Evolutionary conservation across 2,888 invertebrate species (phyloP).

Genomic region (Fragum sueziense): DNA sequence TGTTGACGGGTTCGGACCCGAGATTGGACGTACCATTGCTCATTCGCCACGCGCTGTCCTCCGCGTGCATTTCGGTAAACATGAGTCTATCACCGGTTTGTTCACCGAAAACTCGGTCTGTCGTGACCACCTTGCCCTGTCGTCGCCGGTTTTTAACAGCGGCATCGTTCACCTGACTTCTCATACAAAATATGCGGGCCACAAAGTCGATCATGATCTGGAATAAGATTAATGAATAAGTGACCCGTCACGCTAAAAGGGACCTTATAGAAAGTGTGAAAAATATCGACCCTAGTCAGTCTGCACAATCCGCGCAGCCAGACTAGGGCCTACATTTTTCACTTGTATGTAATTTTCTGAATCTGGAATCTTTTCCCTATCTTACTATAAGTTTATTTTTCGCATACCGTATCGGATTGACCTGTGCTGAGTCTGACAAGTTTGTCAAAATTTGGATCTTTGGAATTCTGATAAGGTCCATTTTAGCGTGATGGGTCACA

Average conservation of each 20-base stretch:
- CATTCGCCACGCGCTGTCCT: constrained; percentile 58
- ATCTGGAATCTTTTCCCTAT: no score
- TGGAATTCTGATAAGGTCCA: no score
- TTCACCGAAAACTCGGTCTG: constrained; percentile 63
- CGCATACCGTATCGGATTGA: no score
- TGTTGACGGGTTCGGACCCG: constrained; percentile 4
- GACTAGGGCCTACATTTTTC: no score
- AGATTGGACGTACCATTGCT: constrained; percentile 32
- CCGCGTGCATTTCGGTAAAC: constrained; percentile 66
- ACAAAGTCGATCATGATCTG: constrained; percentile 79
- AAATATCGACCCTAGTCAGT: no score
- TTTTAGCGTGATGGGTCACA: no score
- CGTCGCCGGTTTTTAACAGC: constrained; percentile 30
- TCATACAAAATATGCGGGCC: constrained; percentile 78
- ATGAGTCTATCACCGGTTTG: constrained; percentile 71
- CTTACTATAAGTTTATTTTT: no score
- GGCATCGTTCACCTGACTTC: constrained; percentile 64
- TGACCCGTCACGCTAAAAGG: background rate
- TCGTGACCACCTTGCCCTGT: constrained; percentile 34
- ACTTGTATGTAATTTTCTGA: no score
- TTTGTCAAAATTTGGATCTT: no score
- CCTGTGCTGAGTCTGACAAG: no score
- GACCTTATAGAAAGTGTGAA: no score
- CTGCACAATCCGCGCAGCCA: no score
- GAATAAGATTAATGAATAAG: constrained; percentile 26